These are phyloP conservation scores for Zoanthus sociatus DNA, from an alignment of 92 coral and sea anemone species.

Conservation along the genomic window DNA sequence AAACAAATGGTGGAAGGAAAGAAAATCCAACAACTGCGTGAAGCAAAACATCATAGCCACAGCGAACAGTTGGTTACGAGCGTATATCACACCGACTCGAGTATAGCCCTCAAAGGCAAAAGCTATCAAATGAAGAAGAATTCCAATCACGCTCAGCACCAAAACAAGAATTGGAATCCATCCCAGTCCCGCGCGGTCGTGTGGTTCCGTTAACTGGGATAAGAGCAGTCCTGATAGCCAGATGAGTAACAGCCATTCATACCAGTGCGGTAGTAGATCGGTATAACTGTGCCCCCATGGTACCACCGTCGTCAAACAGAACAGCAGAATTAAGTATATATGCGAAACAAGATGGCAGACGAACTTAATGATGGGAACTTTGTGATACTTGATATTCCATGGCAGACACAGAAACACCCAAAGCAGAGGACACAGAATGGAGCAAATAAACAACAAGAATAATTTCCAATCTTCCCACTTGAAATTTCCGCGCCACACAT, in stretches of 20 bases:
- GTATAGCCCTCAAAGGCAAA: conserved; percentile 73
- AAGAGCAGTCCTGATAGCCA: conserved; percentile 94
- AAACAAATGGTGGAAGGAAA: conserved; percentile 97
- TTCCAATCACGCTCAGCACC: conserved; percentile 80
- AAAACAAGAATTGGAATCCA: conserved; percentile 93
- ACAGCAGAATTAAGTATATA: conserved; percentile 84
- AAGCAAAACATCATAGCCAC: conserved; percentile 95
- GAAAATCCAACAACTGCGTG: conserved; percentile 90
- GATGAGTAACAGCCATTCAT: conserved; percentile 88
- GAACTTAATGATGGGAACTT: conserved; percentile 95
- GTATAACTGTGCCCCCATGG: conserved; percentile 84
- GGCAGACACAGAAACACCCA: conserved; percentile 96
- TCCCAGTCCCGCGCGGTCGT: conserved; percentile 96
- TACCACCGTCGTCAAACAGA: conserved; percentile 85
- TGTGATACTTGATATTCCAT: conserved; percentile 93
- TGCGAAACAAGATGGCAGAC: conserved; percentile 98
- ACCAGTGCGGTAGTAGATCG: conserved; percentile 84
- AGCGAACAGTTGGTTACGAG: conserved; percentile 94
- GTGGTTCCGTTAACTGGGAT: conserved; percentile 96
- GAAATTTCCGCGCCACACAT: conserved; percentile 97
- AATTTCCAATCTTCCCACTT: conserved; percentile 97
- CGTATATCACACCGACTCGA: conserved; percentile 79
- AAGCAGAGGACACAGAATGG: conserved; percentile 86
- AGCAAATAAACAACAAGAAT: conserved; percentile 85
- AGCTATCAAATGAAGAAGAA: conserved; percentile 85